Conservation (phyloP, 2,888 invertebrate genomes). For the Stenurella melanura region DNA sequence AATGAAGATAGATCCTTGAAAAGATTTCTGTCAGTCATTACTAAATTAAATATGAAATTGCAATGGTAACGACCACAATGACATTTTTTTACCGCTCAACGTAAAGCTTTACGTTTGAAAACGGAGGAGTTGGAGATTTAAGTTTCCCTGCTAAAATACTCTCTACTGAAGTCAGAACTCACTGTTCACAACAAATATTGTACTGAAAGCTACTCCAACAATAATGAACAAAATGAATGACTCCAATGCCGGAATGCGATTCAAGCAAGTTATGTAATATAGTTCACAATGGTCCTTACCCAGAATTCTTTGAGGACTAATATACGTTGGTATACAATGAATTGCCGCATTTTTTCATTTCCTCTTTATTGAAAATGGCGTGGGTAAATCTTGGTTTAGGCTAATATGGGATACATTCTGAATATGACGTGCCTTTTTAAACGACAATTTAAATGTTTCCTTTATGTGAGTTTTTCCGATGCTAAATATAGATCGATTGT, state of each 20-base stretch:
- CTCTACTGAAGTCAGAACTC: not conserved
- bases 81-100: too few species aligned
- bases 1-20: too few species aligned
- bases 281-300: not conserved
- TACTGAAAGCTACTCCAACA: not conserved
- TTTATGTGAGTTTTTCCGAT: not conserved
- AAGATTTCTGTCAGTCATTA: too few species aligned
- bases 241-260: not conserved
- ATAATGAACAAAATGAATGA: not conserved
- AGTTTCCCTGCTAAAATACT: not conserved
- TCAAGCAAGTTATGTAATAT: not conserved
- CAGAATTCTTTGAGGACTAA: not conserved
- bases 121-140: not conserved
- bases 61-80: too few species aligned
- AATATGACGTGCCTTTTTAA: not conserved
- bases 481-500: not conserved
- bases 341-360: not conserved
- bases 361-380: not conserved
- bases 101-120: not conserved
- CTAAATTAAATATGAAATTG: too few species aligned
- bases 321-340: not conserved
- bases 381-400: not conserved
- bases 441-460: not conserved
- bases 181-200: not conserved
- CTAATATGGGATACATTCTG: not conserved